Percentiles rank a stretch among this genome's conserved stretches.
phyloP scores from a whole-genome alignment of 1,140 invertebrate genomes.

The Mycetomoellerius zeteki region DNA sequence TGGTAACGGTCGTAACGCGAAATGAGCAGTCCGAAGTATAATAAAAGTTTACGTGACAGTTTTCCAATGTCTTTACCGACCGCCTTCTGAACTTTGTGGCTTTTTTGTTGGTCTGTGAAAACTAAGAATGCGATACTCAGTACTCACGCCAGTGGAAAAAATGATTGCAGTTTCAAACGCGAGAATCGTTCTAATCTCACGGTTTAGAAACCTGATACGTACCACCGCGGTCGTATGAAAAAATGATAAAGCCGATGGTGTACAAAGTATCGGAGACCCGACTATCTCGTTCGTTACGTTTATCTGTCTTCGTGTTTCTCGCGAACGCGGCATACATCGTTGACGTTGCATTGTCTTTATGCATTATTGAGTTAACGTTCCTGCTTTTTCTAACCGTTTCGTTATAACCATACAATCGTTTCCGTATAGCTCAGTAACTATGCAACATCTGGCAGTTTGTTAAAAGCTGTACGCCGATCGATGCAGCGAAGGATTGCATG shows the following conservation, averaged over 20 bases:
- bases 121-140: slow-evolving; percentile 16
- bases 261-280: neutral
- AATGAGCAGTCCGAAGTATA: slow-evolving; percentile 27
- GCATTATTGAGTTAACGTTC: slow-evolving; percentile 37
- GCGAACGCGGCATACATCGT: neutral
- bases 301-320: neutral
- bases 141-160: slow-evolving; percentile 25
- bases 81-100: neutral
- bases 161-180: slow-evolving; percentile 20
- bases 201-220: neutral
- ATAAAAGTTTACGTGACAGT: slow-evolving; percentile 50
- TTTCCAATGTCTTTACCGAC: slow-evolving; percentile 21
- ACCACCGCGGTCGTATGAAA: neutral
- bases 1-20: slow-evolving; percentile 14
- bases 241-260: slow-evolving; percentile 28
- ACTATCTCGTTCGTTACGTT: neutral
- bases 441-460: slow-evolving; percentile 41
- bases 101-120: slow-evolving; percentile 11
- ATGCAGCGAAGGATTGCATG: slow-evolving; percentile 14
- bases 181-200: slow-evolving; percentile 27
- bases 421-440: slow-evolving; percentile 32
- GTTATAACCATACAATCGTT: neutral
- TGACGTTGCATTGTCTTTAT: neutral
- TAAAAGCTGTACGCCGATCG: slow-evolving; percentile 38
- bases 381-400: slow-evolving; percentile 27